A percentile compares a stretch with the other conserved stretches of the same genome.
Evolutionary conservation across 2,888 invertebrate species (phyloP).

Genomic region (Acanthosepion lycidas): DNA sequence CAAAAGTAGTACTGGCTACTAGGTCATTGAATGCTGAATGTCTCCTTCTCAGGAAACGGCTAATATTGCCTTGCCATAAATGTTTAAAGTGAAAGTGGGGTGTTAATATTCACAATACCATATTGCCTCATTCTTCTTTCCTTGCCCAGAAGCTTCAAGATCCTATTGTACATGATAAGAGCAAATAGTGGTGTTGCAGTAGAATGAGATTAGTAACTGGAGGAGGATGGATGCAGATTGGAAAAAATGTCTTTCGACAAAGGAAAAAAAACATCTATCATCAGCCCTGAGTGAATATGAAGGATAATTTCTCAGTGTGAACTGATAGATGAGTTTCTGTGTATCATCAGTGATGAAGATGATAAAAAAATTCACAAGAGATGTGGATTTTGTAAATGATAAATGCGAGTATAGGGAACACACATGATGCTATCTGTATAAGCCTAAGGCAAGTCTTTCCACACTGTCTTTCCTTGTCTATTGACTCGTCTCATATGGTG

Average conservation of each 20-base stretch:
- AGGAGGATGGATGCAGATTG: background rate
- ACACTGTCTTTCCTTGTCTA: background rate
- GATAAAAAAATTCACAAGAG: background rate
- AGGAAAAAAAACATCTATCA: background rate
- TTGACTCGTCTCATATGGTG: background rate
- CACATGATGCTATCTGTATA: background rate
- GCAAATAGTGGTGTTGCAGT: background rate
- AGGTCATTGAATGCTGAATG: no score
- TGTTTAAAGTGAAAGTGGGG: background rate
- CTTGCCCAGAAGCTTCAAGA: background rate
- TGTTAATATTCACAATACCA: conserved; percentile 24
- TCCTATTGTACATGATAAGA: background rate
- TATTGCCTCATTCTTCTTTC: background rate
- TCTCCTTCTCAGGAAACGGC: no score
- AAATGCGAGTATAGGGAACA: background rate
- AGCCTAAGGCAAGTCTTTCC: background rate
- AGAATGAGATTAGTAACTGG: no score
- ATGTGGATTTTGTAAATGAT: conserved; percentile 4
- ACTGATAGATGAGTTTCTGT: background rate
- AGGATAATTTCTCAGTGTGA: background rate
- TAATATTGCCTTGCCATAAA: background rate
- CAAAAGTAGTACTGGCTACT: no score
- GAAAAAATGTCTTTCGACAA: background rate
- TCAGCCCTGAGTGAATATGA: background rate
- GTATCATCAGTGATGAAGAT: background rate